These are phyloP conservation scores for Miltochrista miniata DNA, from an alignment of 2,888 invertebrate genomes.

Conservation along the genomic window DNA sequence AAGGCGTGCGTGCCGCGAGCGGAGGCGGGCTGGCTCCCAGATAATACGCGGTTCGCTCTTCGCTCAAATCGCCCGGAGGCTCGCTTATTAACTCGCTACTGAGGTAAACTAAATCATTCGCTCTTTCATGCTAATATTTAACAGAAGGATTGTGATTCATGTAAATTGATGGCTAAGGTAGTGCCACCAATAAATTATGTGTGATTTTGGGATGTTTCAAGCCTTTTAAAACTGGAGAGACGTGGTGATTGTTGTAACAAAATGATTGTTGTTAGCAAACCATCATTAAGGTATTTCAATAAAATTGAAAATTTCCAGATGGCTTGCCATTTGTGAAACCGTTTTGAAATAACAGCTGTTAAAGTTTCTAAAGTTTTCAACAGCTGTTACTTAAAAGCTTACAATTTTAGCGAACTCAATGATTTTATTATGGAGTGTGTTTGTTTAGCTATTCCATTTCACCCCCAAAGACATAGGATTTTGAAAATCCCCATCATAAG, in stretches of 20 bases:
- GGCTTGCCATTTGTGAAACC: too few relatives aligned
- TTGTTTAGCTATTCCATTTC: too few relatives aligned
- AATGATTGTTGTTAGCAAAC: background rate
- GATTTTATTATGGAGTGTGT: background rate
- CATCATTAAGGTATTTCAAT: background rate
- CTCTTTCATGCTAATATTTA: conserved; percentile 8
- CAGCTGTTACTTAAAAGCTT: too few relatives aligned
- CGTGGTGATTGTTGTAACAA: background rate
- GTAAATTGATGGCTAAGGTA: conserved; percentile 10
- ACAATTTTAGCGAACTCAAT: too few relatives aligned
- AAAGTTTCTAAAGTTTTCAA: too few relatives aligned
- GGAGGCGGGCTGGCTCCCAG: conserved; percentile 42
- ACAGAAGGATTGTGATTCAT: conserved; percentile 5
- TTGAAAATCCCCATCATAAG: too few relatives aligned
- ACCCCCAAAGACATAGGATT: too few relatives aligned
- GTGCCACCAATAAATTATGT: background rate
- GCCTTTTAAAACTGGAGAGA: background rate
- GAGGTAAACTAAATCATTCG: conserved; percentile 20
- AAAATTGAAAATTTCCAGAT: background rate
- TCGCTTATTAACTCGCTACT: conserved; percentile 23
- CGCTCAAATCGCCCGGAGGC: conserved; percentile 21
- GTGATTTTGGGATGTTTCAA: background rate
- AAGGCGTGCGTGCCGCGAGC: conserved; percentile 44
- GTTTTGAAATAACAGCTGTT: too few relatives aligned
- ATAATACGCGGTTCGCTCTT: conserved; percentile 22